Evolutionary conservation across 2,797 vertebrate genomes (phyloP).

Genomic region (Molossus molossus): DNA sequence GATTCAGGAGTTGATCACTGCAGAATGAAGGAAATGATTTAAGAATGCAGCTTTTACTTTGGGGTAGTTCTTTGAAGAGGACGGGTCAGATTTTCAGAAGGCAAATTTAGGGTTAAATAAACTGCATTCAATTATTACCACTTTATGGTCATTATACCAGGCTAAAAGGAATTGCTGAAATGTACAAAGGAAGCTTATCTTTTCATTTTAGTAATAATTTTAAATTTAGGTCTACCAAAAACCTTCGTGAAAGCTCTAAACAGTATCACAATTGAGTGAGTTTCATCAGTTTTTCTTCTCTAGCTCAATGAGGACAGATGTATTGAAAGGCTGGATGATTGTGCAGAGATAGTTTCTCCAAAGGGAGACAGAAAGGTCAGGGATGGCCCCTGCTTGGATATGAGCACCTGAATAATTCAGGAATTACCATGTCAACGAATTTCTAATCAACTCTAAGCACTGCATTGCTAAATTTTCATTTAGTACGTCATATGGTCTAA

Average conservation of each 20-base stretch:
- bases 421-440: background rate
- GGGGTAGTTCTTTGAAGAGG: background rate
- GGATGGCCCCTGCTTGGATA: background rate
- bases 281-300: background rate
- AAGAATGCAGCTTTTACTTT: background rate
- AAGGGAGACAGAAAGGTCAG: background rate
- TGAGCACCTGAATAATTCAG: background rate
- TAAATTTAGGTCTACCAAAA: background rate
- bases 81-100: background rate
- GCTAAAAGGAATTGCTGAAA: background rate
- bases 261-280: background rate
- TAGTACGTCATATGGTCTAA: background rate
- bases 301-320: background rate
- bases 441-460: background rate
- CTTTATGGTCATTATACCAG: background rate
- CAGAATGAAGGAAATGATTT: background rate
- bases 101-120: background rate
- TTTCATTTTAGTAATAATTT: conserved; percentile 34
- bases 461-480: conserved; percentile 34
- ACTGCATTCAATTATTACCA: background rate
- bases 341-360: background rate
- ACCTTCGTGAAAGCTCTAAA: background rate
- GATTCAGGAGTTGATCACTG: background rate
- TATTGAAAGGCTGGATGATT: background rate
- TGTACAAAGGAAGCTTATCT: background rate